Evolutionary conservation across 1,140 invertebrate species (phyloP).

Genomic region (Lordiphosa mommai): DNA sequence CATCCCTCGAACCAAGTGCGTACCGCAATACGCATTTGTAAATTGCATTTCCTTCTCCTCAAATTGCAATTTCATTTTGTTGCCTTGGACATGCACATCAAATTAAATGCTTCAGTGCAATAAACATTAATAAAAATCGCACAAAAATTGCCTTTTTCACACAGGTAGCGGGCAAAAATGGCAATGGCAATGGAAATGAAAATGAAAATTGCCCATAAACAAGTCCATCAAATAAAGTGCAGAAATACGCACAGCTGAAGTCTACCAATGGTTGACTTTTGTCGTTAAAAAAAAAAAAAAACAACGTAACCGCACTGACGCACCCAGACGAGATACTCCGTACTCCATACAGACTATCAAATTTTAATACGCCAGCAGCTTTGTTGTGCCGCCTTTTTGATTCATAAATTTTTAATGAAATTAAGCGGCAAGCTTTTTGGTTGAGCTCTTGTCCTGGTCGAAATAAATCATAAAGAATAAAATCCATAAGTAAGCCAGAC

Average conservation of each 20-base stretch:
- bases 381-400: constrained; percentile 58
- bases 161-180: constrained; percentile 21
- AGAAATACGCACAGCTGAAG: constrained; percentile 24
- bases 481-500: constrained; percentile 65
- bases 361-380: constrained; percentile 71
- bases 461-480: constrained; percentile 73
- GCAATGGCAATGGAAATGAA: constrained; percentile 11
- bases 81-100: constrained; percentile 40
- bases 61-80: constrained; percentile 46
- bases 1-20: background rate
- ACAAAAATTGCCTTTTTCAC: constrained; percentile 57
- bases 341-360: constrained; percentile 63
- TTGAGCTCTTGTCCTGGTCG: constrained; percentile 18
- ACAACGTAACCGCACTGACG: constrained; percentile 41
- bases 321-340: constrained; percentile 31
- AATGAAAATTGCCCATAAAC: constrained; percentile 69
- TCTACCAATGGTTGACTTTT: background rate
- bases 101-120: constrained; percentile 65
- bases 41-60: constrained; percentile 52
- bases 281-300: background rate
- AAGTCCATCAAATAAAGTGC: constrained; percentile 77
- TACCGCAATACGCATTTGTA: constrained; percentile 59
- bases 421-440: constrained; percentile 76
- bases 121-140: constrained; percentile 75
- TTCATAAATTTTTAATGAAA: constrained; percentile 77